phyloP scores from a whole-genome alignment of 2,113 vertebrate genomes.

The Centrocercus urophasianus region DNA sequence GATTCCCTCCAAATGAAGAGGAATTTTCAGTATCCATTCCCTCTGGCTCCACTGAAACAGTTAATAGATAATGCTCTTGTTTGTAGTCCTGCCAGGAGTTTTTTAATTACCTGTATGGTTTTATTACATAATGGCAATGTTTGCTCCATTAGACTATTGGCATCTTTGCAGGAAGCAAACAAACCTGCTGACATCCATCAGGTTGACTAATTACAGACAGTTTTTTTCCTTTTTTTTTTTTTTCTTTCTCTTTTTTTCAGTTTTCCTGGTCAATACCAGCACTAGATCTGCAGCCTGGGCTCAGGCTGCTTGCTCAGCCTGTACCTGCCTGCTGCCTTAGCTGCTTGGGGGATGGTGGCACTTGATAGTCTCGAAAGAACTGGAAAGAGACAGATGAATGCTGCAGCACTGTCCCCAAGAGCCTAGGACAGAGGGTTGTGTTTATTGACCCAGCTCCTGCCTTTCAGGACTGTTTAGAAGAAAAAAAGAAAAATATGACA shows the following conservation, averaged over 20 bases:
- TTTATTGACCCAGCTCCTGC: background rate
- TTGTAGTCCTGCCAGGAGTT: conserved; percentile 6
- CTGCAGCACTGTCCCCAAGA: background rate
- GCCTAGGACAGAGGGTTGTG: background rate
- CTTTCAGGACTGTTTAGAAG: background rate
- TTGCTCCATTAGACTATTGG: conserved; percentile 37
- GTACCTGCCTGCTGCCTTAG: background rate
- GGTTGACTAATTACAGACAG: conserved; percentile 44
- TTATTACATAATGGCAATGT: conserved; percentile 32
- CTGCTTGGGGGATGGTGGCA: background rate
- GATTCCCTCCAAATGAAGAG: background rate
- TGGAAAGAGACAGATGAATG: background rate
- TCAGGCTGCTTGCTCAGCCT: background rate
- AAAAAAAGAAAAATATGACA: background rate
- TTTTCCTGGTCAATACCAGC: conserved; percentile 39
- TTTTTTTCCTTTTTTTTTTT: conserved; percentile 34
- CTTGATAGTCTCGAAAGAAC: background rate
- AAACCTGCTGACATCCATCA: conserved; percentile 58
- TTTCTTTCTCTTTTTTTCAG: background rate
- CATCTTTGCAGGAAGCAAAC: conserved; percentile 51
- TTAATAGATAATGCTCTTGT: conserved; percentile 19
- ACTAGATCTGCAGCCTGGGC: background rate
- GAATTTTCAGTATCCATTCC: background rate
- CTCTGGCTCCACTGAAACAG: conserved; percentile 24
- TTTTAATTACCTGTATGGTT: conserved; percentile 50